Evolutionary conservation across 2,888 invertebrate genomes (phyloP), one percentile per base, ranked within the genome.

Genomic region (Ichneumoninae sp.): DNA sequence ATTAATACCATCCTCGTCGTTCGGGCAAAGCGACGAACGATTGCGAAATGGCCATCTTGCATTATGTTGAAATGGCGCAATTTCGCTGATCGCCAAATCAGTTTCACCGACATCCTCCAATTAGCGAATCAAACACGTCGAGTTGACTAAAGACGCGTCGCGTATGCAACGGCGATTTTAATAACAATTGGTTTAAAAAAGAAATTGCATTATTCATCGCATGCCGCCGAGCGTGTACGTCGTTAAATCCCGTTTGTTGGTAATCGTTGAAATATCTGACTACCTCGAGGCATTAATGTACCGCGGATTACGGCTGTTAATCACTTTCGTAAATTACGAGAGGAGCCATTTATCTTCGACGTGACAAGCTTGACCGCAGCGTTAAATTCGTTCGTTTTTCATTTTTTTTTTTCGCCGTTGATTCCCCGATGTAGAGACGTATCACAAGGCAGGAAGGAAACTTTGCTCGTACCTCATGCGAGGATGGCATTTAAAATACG

Each of bases 281-380:
- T 70, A 52, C 52, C 52, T 52, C 66, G 33, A n/a, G 30, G 30
- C 50, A 8, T 50, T 26, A 30, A 57, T 57, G 57, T 22, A 57
- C 26, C 13, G 26, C 4, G 57, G 57, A 57, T 57, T 57, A 57
- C 13, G 26, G 10, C 60, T 30, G n/a, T 71, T 13, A 19, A 54
- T 71, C 10, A 19, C 54, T 22, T 36, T 54, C 33, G 13, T n/a
- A 19, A 36, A 71, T 54, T 40, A n/a, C 22, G 16, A 47, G 4
- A 68, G 13, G 26, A 26, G 44, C 26, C 10, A 10, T 47, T 81
- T 74, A 19, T 47, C 47, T 26, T 22, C 47, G 74, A 69, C 47
- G 57, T 47, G 54, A 73, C 73, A 33, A 74, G 47, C 47, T 16
- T 74, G 54, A 68, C 44, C 57, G 54, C 44, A 68, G 30, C 50